Conservation (phyloP, 1,140 invertebrate species). For the Caerostris darwini region DNA sequence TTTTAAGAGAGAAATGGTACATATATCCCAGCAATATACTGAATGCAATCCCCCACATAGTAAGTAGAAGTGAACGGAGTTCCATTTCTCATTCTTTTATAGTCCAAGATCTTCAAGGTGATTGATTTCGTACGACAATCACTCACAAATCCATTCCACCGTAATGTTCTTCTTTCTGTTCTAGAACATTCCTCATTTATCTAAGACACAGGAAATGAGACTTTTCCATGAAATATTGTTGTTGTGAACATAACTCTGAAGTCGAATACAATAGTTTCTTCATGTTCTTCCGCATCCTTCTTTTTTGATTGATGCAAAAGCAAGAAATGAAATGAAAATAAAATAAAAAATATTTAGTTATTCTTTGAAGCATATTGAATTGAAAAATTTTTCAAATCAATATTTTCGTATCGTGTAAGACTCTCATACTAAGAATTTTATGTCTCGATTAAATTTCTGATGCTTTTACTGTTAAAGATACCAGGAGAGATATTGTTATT, state of each 20-base stretch:
- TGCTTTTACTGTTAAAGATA: too few species aligned
- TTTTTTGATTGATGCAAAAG: constrained; percentile 28
- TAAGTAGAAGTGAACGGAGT: neutral
- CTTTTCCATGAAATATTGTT: constrained; percentile 35
- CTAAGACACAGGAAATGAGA: constrained; percentile 35
- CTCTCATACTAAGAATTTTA: too few species aligned
- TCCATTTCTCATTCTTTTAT: constrained; percentile 15
- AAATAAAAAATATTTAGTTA: neutral
- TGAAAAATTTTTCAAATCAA: neutral
- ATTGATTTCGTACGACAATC: constrained; percentile 17
- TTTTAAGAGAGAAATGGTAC: neutral
- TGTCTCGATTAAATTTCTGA: too few species aligned
- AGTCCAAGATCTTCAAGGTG: constrained; percentile 13
- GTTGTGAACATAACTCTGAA: constrained; percentile 36
- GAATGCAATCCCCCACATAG: neutral
- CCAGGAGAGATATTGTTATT: too few species aligned
- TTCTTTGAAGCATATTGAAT: neutral
- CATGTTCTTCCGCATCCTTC: neutral
- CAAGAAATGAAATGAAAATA: neutral
- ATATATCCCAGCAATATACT: neutral
- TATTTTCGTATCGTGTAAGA: neutral
- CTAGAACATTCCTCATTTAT: constrained; percentile 28
- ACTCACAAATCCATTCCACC: constrained; percentile 35
- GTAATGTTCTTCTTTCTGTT: constrained; percentile 29
- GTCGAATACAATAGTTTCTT: constrained; percentile 36